Evolutionary conservation across 2,888 invertebrate species (phyloP).

Genomic region (Cosmopolites sordidus): DNA sequence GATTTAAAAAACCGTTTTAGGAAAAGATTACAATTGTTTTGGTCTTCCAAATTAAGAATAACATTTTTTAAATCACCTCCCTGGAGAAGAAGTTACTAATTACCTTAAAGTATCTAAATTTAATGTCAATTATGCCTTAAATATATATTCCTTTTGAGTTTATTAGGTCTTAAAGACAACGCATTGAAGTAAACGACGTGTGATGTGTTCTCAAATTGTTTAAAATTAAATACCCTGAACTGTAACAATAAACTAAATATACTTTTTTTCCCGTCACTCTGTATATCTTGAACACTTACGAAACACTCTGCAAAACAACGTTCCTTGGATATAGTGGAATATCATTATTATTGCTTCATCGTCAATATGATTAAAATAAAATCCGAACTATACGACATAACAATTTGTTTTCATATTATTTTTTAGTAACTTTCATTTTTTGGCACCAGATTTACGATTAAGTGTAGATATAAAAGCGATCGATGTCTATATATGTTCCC

Average conservation of each 20-base stretch:
- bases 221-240: conserved; percentile 15
- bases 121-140: too few relatives aligned
- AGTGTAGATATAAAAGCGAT: conserved; percentile 21
- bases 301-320: too few relatives aligned
- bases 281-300: conserved; percentile 7
- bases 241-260: not conserved
- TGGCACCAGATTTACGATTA: conserved; percentile 48
- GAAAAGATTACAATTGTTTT: too few relatives aligned
- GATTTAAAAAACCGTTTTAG: too few relatives aligned
- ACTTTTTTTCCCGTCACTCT: conserved; percentile 12
- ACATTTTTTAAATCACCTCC: too few relatives aligned
- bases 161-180: too few relatives aligned
- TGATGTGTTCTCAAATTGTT: not conserved
- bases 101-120: too few relatives aligned
- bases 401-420: conserved; percentile 1
- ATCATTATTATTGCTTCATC: not conserved
- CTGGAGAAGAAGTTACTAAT: too few relatives aligned
- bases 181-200: too few relatives aligned
- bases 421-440: conserved; percentile 46
- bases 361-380: conserved; percentile 15
- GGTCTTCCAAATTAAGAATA: too few relatives aligned
- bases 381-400: conserved; percentile 14
- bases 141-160: too few relatives aligned
- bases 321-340: too few relatives aligned
- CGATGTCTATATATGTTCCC: conserved; percentile 48